Evolutionary conservation across 2,888 invertebrate species (phyloP).

Genomic region (Platycheirus albimanus): DNA sequence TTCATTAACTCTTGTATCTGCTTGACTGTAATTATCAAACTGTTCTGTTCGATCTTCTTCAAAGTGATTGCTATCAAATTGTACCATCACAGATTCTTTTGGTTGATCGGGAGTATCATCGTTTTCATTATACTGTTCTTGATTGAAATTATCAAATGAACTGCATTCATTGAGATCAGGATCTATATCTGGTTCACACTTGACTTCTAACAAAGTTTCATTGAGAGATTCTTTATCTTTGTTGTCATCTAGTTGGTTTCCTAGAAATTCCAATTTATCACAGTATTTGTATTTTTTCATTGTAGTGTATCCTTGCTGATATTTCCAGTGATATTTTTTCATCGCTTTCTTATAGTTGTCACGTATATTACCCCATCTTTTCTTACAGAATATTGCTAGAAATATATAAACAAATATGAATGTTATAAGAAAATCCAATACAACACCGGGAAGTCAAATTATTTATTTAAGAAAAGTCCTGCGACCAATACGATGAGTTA

Average conservation of each 20-base stretch:
- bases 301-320: conserved; percentile 5
- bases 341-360: conserved; percentile 43
- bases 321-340: conserved; percentile 19
- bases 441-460: too few relatives aligned
- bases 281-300: conserved; percentile 40
- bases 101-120: conserved; percentile 6
- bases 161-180: neutral
- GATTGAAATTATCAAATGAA: neutral
- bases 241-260: neutral
- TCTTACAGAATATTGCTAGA: conserved; percentile 35
- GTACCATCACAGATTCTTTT: neutral
- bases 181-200: conserved; percentile 31
- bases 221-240: neutral
- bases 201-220: conserved; percentile 12
- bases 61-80: neutral
- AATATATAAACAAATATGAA: neutral
- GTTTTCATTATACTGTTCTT: neutral
- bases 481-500: too few relatives aligned
- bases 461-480: too few relatives aligned
- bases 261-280: conserved; percentile 24
- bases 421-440: too few relatives aligned
- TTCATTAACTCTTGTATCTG: conserved; percentile 16
- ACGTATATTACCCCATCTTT: conserved; percentile 46
- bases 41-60: conserved; percentile 5
- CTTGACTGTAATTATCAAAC: conserved; percentile 1